Evolutionary conservation across 2,888 invertebrate genomes (phyloP), one percentile per base, ranked within the genome.

Genomic region (Chironomus riparius): DNA sequence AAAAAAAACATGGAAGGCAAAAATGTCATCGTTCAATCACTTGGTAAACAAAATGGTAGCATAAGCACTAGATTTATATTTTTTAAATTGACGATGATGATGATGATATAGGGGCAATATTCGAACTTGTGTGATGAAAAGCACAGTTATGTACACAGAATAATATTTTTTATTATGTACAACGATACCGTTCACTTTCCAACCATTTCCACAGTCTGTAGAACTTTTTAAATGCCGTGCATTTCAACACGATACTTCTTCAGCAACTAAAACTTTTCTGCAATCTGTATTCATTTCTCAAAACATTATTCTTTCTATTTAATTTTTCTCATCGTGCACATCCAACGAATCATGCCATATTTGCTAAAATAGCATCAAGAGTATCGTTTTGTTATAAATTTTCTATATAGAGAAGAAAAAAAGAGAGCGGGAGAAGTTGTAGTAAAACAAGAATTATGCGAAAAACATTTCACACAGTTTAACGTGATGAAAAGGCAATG

Each of bases 131-230:
- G 48, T 70, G 38, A 38, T 21, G 15, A 28, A 56, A 62, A 73
- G 72, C 72, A 73, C 72, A 73, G 72, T 73, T 73, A 73, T 38
- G 38, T 38, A 38, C 38, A 38, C 38, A 38, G 7, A 38, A 38
- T 10, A 73, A 48, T 24, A 21, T 73, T 73, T 61, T 73, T 65
- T 24, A 38, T 10, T 38, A 24, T 65, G 21, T 65, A 13, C 24
- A 24, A 12, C 65, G 38, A 62, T 56, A 62, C 72, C 72, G 72
- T 73, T 73, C 62, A 62, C 62, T 62, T 73, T 50, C 62, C 65
- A 18, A 21, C 56, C 72, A 73, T 73, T 73, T 65, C 15, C 62
- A 61, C 72, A 48, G 56, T 72, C 62, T 73, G 28, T 62, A 50
- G 47, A 24, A 71, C 28, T 28, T 0, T 62, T 73, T 61, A 62